phyloP scores from a whole-genome alignment of 2,888 invertebrate genomes.

The Dynastes maya region DNA sequence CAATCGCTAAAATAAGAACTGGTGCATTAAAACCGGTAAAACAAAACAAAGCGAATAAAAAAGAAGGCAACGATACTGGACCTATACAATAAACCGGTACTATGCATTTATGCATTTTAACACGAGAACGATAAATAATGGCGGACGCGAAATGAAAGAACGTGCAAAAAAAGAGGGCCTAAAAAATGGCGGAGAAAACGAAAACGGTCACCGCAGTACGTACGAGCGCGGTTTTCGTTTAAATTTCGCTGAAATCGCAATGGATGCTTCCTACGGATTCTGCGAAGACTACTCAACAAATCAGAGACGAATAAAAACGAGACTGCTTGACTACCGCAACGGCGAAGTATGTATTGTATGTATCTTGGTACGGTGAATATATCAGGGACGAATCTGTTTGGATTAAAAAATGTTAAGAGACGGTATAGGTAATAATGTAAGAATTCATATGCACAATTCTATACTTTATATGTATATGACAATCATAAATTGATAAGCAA shows the following conservation, averaged over 20 bases:
- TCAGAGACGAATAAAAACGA: constrained; percentile 17
- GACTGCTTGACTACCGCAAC: neutral
- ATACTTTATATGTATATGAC: too few relatives aligned
- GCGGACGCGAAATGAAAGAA: constrained; percentile 13
- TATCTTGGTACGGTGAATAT: neutral
- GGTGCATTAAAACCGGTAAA: constrained; percentile 37
- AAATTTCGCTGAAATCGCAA: constrained; percentile 17
- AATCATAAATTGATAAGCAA: too few relatives aligned
- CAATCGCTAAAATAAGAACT: constrained; percentile 33
- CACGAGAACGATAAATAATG: constrained; percentile 38
- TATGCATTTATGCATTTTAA: constrained; percentile 30
- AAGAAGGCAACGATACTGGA: constrained; percentile 14
- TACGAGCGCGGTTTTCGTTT: neutral
- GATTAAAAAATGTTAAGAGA: neutral
- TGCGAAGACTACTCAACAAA: constrained; percentile 15
- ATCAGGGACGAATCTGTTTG: neutral
- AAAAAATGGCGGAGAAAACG: constrained; percentile 11
- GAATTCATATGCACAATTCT: neutral
- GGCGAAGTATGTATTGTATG: neutral
- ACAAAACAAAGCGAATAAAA: constrained; percentile 6
- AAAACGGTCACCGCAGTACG: neutral
- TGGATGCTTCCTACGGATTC: constrained; percentile 29
- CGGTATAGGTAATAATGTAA: neutral
- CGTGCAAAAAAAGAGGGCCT: constrained; percentile 1
- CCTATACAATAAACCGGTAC: constrained; percentile 36